Evolutionary conservation across 1,140 invertebrate genomes (phyloP).

Genomic region (Neodiprion virginianus): DNA sequence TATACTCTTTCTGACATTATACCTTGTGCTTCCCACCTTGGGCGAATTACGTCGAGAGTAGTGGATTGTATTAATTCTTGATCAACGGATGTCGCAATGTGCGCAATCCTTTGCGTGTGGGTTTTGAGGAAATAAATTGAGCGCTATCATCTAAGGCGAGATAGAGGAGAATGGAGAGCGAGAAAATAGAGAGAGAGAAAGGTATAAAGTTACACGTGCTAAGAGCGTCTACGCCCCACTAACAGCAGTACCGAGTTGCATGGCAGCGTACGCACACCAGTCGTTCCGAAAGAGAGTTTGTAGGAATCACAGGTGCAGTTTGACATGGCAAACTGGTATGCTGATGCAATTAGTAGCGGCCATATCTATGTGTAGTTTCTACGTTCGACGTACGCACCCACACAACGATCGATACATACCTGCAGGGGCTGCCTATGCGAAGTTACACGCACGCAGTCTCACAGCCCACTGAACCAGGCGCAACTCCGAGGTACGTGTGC

Average conservation of each 20-base stretch:
- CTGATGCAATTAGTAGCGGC: slow-evolving; percentile 53
- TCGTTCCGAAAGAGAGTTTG: slow-evolving; percentile 11
- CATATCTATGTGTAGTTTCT: slow-evolving; percentile 40
- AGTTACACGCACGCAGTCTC: no score
- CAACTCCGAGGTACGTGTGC: slow-evolving; percentile 34
- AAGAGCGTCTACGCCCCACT: neutral
- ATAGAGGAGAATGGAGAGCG: neutral
- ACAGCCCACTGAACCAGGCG: no score
- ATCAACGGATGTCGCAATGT: no score
- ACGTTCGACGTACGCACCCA: slow-evolving; percentile 10
- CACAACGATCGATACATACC: neutral
- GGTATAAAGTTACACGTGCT: neutral
- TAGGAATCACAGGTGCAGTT: slow-evolving; percentile 50
- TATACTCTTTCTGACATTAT: no score
- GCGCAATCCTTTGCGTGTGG: no score
- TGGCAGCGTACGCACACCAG: neutral
- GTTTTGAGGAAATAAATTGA: no score
- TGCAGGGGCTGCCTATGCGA: neutral
- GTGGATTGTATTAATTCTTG: no score
- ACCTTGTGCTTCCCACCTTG: no score
- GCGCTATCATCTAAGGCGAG: neutral
- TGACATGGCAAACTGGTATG: slow-evolving; percentile 50
- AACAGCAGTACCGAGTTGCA: neutral
- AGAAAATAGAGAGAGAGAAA: slow-evolving; percentile 9
- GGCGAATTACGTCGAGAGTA: no score